Evolutionary conservation across 2,888 invertebrate species (phyloP), one percentile per base, ranked within the genome.

Genomic region (Temnothorax ravouxi): DNA sequence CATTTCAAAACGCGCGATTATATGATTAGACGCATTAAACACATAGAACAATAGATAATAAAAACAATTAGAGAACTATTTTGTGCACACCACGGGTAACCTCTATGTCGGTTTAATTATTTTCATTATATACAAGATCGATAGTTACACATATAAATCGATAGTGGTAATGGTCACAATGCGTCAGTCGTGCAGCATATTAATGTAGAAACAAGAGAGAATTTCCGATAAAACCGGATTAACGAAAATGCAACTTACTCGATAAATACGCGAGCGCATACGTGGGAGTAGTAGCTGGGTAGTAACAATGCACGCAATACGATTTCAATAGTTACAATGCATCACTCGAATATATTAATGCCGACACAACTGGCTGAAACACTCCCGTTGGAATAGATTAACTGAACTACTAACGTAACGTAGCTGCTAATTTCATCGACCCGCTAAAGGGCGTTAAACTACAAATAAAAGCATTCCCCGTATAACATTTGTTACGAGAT

Each of bases 211-310:
- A 76, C 76, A 62, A 61, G 81, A 62, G 52, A 54, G 81, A 81
- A 75, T 41, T 75, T 62, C 52, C 76, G 64, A 64, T 62, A 62
- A 54, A 81, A 81, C 64, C 54, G 34, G 34, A 76, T 75, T 76
- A 81, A 81, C 76, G 81, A 75, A 81, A 81, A 76, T 18, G 81
- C 75, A 74, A 75, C 81, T 81, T 81, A 75, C 41, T 64, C 80
- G 62, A 75, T 75, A 81, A 81, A 81, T 75, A 54, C 52, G 21
- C 62, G 62, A 72, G 41, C 47, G 29, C 59, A 50, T 25, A 56
- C n/a, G n/a, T n/a, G n/a, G n/a, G 15, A 66, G 71, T 38, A 34
- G 18, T 44, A 34, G 56, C 34, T 59, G 34, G 21, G 56, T 77
- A 25, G 50, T 44, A 80, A 80, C 79, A 80, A 80, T 80, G 25